Base-by-base conservation (phyloP, 2,797 vertebrate species). In the Acipenser transmontanus region DNA sequence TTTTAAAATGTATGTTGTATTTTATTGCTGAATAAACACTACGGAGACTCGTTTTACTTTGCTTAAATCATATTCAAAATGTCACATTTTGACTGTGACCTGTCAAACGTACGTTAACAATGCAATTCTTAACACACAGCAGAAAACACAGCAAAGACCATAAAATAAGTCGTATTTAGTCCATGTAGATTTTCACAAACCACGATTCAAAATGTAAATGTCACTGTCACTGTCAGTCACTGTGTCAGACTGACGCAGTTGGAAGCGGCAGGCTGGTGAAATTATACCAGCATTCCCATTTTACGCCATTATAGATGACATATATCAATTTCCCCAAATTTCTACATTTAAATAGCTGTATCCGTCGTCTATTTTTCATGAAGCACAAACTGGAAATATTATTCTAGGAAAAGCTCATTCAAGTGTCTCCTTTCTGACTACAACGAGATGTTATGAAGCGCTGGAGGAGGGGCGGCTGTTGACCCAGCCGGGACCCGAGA, bases 381-480 rank as follows among this genome's bases (percentile, higher is more conserved):
- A 17, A 17, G 17, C 17, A 8, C 51, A 52, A 2, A 52, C 51
- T 52, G 51, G 1, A 50, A 57, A 62, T 62, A 48, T 48, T 47
- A 61, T 52, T 14, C 11, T 47, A 13, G 11, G 61, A 60, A 48
- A 57, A 59, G 11, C 52, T 47, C 34, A n/a, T n/a, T 10, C 64
- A 47, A 63, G 51, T 49, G 52, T 65, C 61, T 52, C 74, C 63
- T 61, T 63, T 70, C 67, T 62, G 56, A 67, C 50, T 60, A 63
- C 8, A 62, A 70, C 47, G 14, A 50, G 82, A 80, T 82, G 84
- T 84, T 87, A 76, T 82, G 80, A 70, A 72, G 73, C 77, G 61
- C 47, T 65, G 81, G 81, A 85, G 84, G 85, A 81, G 83, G 81
- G 79, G 84, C 80, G 75, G 83, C 80, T 79, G 60, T 64, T 75